These are phyloP conservation scores for Pogoniulus pusillus DNA, from an alignment of 2,797 vertebrate genomes.

Conservation along the genomic window DNA sequence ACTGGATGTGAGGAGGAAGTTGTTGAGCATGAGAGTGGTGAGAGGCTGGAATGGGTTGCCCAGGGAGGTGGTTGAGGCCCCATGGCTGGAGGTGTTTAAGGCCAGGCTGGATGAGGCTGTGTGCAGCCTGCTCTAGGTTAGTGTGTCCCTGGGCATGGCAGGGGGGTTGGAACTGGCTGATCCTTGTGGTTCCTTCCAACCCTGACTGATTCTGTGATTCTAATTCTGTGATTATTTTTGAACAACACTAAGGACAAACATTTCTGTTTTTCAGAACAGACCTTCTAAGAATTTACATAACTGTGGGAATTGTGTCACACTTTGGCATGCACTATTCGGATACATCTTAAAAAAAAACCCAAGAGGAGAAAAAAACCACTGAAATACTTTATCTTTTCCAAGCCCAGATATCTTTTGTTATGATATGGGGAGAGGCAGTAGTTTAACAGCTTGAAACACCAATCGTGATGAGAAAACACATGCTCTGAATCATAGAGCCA, in stretches of 20 bases:
- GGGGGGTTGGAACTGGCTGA: no score
- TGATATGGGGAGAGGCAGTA: neutral
- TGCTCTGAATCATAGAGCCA: no score
- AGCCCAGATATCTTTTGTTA: constrained; percentile 4
- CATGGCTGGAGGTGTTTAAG: no score
- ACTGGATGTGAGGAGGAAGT: no score
- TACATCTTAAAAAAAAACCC: neutral
- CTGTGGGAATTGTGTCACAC: neutral
- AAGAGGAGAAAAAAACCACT: neutral
- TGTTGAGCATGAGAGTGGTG: no score
- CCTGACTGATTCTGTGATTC: no score
- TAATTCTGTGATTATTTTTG: neutral
- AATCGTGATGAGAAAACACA: neutral
- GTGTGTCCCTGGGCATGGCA: no score
- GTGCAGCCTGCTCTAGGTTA: no score
- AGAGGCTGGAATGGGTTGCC: no score
- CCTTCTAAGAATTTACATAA: constrained; percentile 12
- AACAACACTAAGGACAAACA: neutral
- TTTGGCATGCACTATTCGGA: neutral
- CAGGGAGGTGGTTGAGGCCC: no score
- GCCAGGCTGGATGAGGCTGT: no score
- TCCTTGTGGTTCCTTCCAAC: no score
- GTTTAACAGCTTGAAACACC: neutral
- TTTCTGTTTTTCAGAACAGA: neutral
- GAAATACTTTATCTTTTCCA: constrained; percentile 12